These are phyloP conservation scores for Melanerpes formicivorus DNA, from an alignment of 2,113 vertebrate genomes.

Conservation along the genomic window DNA sequence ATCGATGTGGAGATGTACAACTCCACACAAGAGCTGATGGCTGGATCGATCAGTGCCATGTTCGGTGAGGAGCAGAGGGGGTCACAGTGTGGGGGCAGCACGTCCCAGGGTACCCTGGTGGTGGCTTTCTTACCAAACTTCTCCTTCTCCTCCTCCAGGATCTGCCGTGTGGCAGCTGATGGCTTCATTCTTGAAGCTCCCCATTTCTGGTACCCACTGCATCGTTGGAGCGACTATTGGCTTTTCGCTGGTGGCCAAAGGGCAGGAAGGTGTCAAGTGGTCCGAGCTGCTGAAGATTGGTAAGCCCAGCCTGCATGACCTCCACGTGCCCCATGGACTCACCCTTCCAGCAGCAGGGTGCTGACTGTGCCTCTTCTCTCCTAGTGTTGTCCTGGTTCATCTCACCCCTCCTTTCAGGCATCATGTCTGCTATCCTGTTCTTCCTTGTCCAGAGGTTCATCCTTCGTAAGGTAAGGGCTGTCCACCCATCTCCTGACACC, in stretches of 20 bases:
- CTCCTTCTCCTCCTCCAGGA: slow-evolving; percentile 71
- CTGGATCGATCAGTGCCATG: slow-evolving; percentile 90
- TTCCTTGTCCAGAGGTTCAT: slow-evolving; percentile 89
- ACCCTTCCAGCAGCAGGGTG: rapidly evolving
- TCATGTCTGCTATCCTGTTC: slow-evolving; percentile 94
- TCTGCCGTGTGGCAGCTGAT: slow-evolving; percentile 94
- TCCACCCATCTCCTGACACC: rapidly evolving
- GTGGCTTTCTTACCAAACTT: background rate
- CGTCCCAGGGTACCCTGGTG: rapidly evolving
- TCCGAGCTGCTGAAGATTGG: slow-evolving; percentile 92
- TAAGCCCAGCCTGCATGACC: slow-evolving; percentile 19
- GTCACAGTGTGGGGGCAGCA: rapidly evolving
- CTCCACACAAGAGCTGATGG: slow-evolving; percentile 81
- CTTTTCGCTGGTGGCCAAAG: slow-evolving; percentile 90
- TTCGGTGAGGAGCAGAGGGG: slow-evolving; percentile 82
- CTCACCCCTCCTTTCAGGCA: slow-evolving; percentile 92
- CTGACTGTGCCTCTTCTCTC: background rate
- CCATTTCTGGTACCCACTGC: slow-evolving; percentile 97
- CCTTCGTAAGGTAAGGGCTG: slow-evolving; percentile 84
- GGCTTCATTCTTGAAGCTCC: slow-evolving; percentile 95
- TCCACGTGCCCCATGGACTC: rapidly evolving
- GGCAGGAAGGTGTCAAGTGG: slow-evolving; percentile 90
- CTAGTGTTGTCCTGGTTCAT: slow-evolving; percentile 96
- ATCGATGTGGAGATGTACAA: slow-evolving; percentile 90
- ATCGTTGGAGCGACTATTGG: slow-evolving; percentile 96